A percentile compares a stretch with the other conserved stretches of the same genome.
phyloP scores from a whole-genome alignment of 2,113 vertebrate species.

The Trachemys scripta region DNA sequence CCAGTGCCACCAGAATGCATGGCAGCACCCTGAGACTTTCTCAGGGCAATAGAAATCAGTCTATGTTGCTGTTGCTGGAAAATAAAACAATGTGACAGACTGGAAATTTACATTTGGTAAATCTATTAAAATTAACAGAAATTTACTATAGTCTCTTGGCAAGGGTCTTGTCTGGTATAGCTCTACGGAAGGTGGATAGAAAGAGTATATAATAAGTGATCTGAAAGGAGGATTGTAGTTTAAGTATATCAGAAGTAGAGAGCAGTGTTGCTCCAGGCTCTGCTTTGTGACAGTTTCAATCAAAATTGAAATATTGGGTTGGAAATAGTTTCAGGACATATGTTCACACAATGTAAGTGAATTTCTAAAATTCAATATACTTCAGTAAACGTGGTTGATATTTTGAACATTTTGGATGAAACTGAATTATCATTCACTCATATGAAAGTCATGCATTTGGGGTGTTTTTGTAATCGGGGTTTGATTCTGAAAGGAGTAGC shows the following conservation, averaged over 20 bases:
- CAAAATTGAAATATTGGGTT: not conserved
- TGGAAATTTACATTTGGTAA: not conserved
- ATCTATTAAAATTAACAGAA: not conserved
- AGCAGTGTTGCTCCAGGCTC: not conserved
- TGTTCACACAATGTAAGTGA: not conserved
- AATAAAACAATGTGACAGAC: not conserved
- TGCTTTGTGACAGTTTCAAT: not conserved
- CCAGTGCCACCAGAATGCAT: not conserved
- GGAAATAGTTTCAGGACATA: not conserved
- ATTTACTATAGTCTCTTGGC: not conserved
- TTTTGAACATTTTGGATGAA: too few species aligned
- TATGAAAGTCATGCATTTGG: too few species aligned
- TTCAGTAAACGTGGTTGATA: too few species aligned
- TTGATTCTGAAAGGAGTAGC: too few species aligned
- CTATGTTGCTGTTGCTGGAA: not conserved
- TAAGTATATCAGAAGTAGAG: not conserved
- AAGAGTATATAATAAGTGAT: not conserved
- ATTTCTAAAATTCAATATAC: too few species aligned
- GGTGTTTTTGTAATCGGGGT: too few species aligned
- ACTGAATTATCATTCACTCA: too few species aligned
- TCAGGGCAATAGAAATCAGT: not conserved
- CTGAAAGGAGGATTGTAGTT: not conserved
- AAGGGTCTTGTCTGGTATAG: not conserved
- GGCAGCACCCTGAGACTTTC: not conserved
- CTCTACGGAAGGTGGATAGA: not conserved